phyloP scores from a whole-genome alignment of 2,113 vertebrate species.

The Corynorhinus townsendii region DNA sequence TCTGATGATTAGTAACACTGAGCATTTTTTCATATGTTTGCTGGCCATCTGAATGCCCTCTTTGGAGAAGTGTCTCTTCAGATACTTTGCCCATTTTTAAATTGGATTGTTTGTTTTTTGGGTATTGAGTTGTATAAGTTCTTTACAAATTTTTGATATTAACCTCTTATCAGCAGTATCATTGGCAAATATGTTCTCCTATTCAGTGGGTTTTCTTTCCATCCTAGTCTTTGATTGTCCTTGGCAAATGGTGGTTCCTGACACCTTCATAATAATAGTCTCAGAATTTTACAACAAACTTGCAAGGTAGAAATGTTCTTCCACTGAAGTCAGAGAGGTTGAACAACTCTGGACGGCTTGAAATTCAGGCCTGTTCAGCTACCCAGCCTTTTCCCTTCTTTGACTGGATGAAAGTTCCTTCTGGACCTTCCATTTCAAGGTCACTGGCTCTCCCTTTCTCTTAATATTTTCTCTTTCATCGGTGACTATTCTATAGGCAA shows the following conservation, averaged over 20 bases:
- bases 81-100: neutral
- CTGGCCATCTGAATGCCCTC: neutral
- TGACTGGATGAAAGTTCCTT: neutral
- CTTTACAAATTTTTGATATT: neutral
- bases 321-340: neutral
- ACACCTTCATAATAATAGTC: neutral
- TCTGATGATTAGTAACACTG: neutral
- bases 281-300: neutral
- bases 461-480: neutral
- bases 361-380: neutral
- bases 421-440: neutral
- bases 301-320: neutral
- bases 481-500: neutral
- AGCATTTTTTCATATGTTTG: neutral
- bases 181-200: neutral
- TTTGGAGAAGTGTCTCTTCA: neutral
- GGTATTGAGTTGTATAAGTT: neutral
- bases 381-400: neutral
- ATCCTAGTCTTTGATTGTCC: neutral
- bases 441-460: neutral
- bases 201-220: neutral
- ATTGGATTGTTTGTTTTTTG: neutral
- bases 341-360: neutral
- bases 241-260: neutral
- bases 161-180: neutral